Conservation (phyloP, 2,888 invertebrate genomes). For the Apomyelois bistriatella region DNA sequence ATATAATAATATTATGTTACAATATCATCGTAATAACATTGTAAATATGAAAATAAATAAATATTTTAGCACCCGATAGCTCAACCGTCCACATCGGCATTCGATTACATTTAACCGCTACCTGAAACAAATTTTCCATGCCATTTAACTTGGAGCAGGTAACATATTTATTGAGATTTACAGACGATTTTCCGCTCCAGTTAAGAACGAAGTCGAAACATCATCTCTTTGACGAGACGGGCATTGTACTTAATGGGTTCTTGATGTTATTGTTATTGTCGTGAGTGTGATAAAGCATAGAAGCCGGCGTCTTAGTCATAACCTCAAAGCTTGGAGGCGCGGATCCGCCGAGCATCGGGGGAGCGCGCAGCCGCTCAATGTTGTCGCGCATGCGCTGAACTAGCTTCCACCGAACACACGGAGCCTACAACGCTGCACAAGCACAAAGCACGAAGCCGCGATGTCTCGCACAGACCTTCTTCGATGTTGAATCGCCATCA, state of each 20-base stretch:
- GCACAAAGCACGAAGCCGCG: conserved; percentile 65
- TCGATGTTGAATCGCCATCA: conserved; percentile 42
- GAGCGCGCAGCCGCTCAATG: conserved; percentile 73
- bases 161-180: not conserved
- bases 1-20: too few relatives aligned
- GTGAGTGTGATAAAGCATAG: conserved; percentile 43
- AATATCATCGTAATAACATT: not conserved
- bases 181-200: not conserved
- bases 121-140: conserved; percentile 38
- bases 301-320: conserved; percentile 67
- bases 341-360: conserved; percentile 45
- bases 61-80: conserved; percentile 29
- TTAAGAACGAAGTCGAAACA: not conserved
- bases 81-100: conserved; percentile 31
- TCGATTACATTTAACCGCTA: conserved; percentile 30
- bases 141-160: conserved; percentile 25
- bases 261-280: conserved; percentile 65
- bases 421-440: conserved; percentile 58
- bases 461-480: conserved; percentile 51
- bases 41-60: conserved; percentile 12
- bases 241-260: conserved; percentile 36
- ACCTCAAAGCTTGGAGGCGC: conserved; percentile 65
- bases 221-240: conserved; percentile 1
- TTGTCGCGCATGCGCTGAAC: conserved; percentile 64
- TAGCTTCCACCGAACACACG: conserved; percentile 24